Percentiles rank a stretch among this genome's conserved stretches.
Conservation (phyloP, 2,797 vertebrate genomes). For the Darevskia mixta region DNA sequence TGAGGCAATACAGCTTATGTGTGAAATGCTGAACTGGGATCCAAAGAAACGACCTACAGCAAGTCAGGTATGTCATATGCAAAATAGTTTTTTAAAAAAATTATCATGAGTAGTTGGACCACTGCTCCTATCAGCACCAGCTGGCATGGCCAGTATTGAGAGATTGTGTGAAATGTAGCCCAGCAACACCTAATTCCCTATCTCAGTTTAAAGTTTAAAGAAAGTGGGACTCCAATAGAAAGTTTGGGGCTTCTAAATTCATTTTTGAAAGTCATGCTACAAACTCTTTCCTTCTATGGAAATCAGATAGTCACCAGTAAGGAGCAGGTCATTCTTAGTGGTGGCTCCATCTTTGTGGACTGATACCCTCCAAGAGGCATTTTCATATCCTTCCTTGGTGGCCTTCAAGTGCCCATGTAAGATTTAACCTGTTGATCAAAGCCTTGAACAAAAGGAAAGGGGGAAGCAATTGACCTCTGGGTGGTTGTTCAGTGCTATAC, state of each 20-base stretch:
- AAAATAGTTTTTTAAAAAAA: neutral
- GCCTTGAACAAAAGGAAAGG: neutral
- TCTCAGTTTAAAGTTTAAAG: neutral
- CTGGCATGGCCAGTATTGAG: too few species aligned
- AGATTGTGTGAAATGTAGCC: too few species aligned
- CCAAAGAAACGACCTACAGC: slow-evolving; percentile 95
- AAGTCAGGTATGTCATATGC: slow-evolving; percentile 84
- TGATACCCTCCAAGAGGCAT: neutral
- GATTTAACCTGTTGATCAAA: neutral
- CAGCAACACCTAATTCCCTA: neutral
- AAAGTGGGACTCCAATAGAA: neutral
- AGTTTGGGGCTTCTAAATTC: neutral
- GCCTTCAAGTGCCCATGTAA: neutral
- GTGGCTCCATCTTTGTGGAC: neutral
- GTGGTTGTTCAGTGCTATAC: neutral
- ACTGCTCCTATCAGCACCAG: neutral
- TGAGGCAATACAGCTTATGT: slow-evolving; percentile 93
- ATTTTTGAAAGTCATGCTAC: neutral
- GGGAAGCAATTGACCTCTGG: neutral
- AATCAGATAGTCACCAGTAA: neutral
- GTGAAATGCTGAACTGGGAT: slow-evolving; percentile 92
- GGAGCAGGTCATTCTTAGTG: neutral
- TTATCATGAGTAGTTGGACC: too few species aligned
- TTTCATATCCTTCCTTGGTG: neutral
- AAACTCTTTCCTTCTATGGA: neutral